phyloP scores from a whole-genome alignment of 1,140 invertebrate species.

The Cyclargus thomasi region DNA sequence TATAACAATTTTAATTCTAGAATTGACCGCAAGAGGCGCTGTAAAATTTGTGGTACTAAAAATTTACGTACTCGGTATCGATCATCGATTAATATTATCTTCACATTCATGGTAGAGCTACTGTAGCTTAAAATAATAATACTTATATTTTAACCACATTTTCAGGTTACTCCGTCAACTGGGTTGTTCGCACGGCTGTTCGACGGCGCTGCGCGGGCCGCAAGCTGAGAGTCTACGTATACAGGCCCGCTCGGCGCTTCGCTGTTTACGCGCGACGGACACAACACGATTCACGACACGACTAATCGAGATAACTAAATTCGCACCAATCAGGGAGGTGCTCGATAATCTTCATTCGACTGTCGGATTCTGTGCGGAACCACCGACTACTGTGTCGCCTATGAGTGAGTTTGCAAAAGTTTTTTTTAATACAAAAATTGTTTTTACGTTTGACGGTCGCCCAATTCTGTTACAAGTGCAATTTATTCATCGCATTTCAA shows the following conservation, averaged over 20 bases:
- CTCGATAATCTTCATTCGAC: constrained; percentile 97
- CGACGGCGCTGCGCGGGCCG: constrained; percentile 86
- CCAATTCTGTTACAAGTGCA: no score
- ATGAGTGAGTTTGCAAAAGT: constrained; percentile 81
- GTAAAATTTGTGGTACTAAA: no score
- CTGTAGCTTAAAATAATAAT: no score
- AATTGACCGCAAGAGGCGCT: no score
- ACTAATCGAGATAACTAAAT: constrained; percentile 85
- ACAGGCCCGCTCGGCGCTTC: constrained; percentile 89
- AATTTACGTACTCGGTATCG: no score
- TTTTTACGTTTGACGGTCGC: no score
- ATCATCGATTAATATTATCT: no score
- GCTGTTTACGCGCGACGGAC: constrained; percentile 82
- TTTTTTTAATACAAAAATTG: constrained; percentile 1
- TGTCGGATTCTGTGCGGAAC: constrained; percentile 95
- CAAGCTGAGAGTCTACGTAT: constrained; percentile 92
- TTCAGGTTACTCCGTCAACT: constrained; percentile 90
- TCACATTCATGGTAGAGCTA: no score
- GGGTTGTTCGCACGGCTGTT: constrained; percentile 91
- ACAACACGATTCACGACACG: constrained; percentile 86
- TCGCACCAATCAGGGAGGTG: constrained; percentile 86
- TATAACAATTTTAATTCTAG: no score
- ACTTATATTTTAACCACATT: not conserved
- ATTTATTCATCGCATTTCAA: no score
- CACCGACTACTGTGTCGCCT: constrained; percentile 87